Evolutionary conservation across 1,140 invertebrate genomes (phyloP).

Genomic region (Megalonaias nervosa): DNA sequence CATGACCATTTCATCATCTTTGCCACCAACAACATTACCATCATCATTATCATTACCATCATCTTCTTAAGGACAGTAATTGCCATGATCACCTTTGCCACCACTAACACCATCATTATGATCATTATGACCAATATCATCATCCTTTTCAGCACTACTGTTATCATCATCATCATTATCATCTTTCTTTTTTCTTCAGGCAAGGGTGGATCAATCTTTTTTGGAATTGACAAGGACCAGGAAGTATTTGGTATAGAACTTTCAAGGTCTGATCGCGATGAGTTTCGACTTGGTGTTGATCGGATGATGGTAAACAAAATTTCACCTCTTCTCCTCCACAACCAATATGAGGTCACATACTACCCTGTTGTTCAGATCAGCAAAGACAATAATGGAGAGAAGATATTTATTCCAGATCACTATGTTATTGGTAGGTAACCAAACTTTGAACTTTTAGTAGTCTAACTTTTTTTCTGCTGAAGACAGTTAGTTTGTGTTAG

Average conservation of each 20-base stretch:
- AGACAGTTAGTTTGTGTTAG: too few species aligned
- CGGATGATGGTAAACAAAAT: slow-evolving; percentile 17
- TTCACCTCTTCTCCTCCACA: slow-evolving; percentile 16
- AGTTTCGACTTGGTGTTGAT: slow-evolving; percentile 28
- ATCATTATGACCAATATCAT: too few species aligned
- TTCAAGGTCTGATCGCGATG: slow-evolving; percentile 18
- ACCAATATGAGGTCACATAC: slow-evolving; percentile 11
- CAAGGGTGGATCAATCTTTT: slow-evolving; percentile 20
- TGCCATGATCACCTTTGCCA: too few species aligned
- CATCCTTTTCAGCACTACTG: too few species aligned
- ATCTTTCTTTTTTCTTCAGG: slow-evolving; percentile 7
- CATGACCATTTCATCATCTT: too few species aligned
- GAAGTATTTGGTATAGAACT: slow-evolving; percentile 26
- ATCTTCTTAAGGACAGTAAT: too few species aligned
- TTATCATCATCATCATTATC: too few species aligned
- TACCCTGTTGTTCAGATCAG: slow-evolving; percentile 6
- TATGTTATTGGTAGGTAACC: slow-evolving; percentile 24
- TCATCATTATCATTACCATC: too few species aligned
- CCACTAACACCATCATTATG: too few species aligned
- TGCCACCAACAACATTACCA: too few species aligned
- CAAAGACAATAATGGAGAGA: background rate
- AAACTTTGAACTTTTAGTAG: too few species aligned
- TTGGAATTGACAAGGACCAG: slow-evolving; percentile 17
- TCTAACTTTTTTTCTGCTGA: too few species aligned
- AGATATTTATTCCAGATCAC: slow-evolving; percentile 1